Evolutionary conservation across 35 echinoderm and acorn worm species (phyloP), one percentile per base, ranked within the genome.

Genomic region (Lytechinus variegatus): DNA sequence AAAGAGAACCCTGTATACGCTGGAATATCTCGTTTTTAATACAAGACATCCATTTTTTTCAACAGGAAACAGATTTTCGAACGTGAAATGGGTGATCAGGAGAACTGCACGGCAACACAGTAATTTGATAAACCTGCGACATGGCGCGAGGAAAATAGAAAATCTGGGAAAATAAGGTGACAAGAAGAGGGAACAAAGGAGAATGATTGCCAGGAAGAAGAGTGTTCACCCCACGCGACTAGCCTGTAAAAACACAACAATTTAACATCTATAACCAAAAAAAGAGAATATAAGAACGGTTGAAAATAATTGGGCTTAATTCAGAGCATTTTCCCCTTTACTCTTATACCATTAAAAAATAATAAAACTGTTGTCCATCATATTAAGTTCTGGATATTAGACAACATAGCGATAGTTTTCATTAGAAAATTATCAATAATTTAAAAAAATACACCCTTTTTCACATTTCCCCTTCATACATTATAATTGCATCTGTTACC

Each of bases 91-190:
- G 88, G 29, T 44, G n/a, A 57, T 56, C 54, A 93, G 54, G 6
- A 27, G 92, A 14, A 54, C 55, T 24, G 27, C 55, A 93, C 55
- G 92, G 92, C 92, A 93, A 54, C 54, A 93, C 92, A 57, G 92
- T 93, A 93, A 93, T 93, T 93, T 93, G 92, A 93, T 93, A 93
- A 93, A 93, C 92, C 92, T 93, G 92, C 92, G 52, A 93, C 53
- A 54, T 93, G 55, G 92, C 92, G 92, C 53, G 92, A 57, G 53
- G 53, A 93, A 93, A 93, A 93, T 93, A 54, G 53, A 93, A 93
- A 93, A 93, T 27, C 52, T 57, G 53, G 55, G 92, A 93, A 93
- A 93, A 93, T 55, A 53, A 57, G 52, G 92, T 93, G 92, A 55
- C 92, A 93, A 7, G 53, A 93, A 93, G 54, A 27, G 10, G 10